Evolutionary conservation across 92 coral and sea anemone genomes (phyloP), one percentile per base, ranked within the genome.

Genomic region (Micromussa lordhowensis): DNA sequence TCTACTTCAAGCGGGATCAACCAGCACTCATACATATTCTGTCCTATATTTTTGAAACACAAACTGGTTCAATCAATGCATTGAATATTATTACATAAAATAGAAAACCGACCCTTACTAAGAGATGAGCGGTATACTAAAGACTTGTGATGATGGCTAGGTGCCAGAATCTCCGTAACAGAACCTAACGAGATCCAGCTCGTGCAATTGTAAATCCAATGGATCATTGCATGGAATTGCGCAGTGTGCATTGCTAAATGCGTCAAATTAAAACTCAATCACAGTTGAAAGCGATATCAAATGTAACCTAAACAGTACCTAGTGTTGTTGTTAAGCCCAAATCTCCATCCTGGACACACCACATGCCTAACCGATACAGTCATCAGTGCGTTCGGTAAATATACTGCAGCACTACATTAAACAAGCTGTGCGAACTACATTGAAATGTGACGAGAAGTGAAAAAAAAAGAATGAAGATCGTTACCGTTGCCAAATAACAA

Each of bases 81-180:
- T 44, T 1, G 4, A 1, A 40, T 36, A 36, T 36, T 36, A 36
- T 36, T 36, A 36, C 22, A 58, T 18, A 1, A 5, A 1, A 6
- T 24, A 24, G 69, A 59, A 59, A 63, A 63, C 69, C 24, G 13
- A 58, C 18, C 64, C 64, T 58, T 61, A 61, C 1, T 61, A 1
- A 24, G 68, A 61, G 30, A 66, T 13, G 34, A 66, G 17, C 71
- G 13, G 34, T 28, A 44, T 8, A 26, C 3, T 3, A 49, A 28
- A 66, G 85, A 26, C 58, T 8, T 29, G 12, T 36, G 85, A 63
- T 82, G 64, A 82, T 28, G 26, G 77, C 75, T 40, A 48, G 2
- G 40, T 82, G 36, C 85, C 85, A 81, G 85, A 64, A 61, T 24
- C 68, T 24, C 2, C 51, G 51, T 44, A 44, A 44, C 51, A 44